Conservation (phyloP, 2,888 invertebrate genomes). For the Ectemnius lituratus region DNA sequence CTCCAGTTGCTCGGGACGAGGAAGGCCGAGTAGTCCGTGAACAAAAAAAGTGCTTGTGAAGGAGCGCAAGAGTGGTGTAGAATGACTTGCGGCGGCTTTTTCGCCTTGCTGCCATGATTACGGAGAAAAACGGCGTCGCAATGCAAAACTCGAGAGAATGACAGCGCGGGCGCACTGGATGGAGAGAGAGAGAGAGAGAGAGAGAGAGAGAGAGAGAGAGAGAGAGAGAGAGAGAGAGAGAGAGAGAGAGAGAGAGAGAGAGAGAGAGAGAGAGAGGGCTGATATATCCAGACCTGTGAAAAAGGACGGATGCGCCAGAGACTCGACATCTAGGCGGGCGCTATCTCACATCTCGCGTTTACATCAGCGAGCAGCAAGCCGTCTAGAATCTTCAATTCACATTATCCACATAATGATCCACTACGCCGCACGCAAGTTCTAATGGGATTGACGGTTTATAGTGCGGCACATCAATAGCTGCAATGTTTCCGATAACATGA, state of each 20-base stretch:
- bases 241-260: too few relatives aligned
- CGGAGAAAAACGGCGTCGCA: slow-evolving; percentile 23
- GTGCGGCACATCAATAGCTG: too few relatives aligned
- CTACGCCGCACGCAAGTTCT: background rate
- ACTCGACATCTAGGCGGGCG: slow-evolving; percentile 41
- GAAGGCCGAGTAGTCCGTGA: slow-evolving; percentile 5
- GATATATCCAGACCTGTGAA: slow-evolving; percentile 27
- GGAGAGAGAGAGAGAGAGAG: too few relatives aligned
- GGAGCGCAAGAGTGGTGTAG: slow-evolving; percentile 18
- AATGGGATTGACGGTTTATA: too few relatives aligned
- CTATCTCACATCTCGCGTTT: slow-evolving; percentile 37
- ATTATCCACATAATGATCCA: slow-evolving; percentile 61
- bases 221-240: too few relatives aligned
- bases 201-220: too few relatives aligned
- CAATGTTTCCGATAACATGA: too few relatives aligned
- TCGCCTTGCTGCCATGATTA: background rate
- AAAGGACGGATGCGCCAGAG: slow-evolving; percentile 34
- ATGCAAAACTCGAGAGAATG: background rate
- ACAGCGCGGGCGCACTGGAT: background rate
- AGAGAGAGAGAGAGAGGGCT: too few relatives aligned
- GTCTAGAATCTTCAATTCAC: slow-evolving; percentile 44
- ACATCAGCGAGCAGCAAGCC: slow-evolving; percentile 29
- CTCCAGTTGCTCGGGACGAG: slow-evolving; percentile 21
- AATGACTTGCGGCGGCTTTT: slow-evolving; percentile 1
- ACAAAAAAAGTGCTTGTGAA: slow-evolving; percentile 26